Evolutionary conservation across 2,888 invertebrate genomes (phyloP).

Genomic region (Petrolisthes cinctipes): DNA sequence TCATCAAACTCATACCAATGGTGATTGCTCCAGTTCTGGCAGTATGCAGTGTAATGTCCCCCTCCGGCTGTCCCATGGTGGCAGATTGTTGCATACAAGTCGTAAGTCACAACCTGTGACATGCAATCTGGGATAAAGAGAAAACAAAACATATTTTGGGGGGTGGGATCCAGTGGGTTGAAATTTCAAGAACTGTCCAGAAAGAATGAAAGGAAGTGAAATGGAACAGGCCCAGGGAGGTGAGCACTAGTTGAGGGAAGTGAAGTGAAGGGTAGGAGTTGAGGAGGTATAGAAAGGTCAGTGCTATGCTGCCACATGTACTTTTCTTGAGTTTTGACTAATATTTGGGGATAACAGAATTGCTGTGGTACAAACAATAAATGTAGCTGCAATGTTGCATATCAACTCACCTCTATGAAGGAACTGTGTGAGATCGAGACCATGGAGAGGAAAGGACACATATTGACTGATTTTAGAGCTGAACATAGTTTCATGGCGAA

Average conservation of each 20-base stretch:
- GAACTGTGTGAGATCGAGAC: slow-evolving; percentile 92
- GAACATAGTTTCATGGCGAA: slow-evolving; percentile 95
- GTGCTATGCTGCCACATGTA: too few relatives aligned
- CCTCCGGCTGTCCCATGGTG: slow-evolving; percentile 96
- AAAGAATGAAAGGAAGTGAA: too few relatives aligned
- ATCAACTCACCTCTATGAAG: slow-evolving; percentile 75
- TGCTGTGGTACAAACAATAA: neutral
- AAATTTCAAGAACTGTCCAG: too few relatives aligned
- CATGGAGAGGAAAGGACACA: slow-evolving; percentile 92
- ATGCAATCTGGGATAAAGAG: slow-evolving; percentile 76
- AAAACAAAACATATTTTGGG: too few relatives aligned
- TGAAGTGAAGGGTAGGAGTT: too few relatives aligned
- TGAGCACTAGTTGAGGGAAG: too few relatives aligned
- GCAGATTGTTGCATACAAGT: slow-evolving; percentile 92
- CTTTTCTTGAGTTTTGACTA: slow-evolving; percentile 71
- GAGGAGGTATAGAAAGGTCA: too few relatives aligned
- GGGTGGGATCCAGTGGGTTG: too few relatives aligned
- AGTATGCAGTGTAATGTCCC: slow-evolving; percentile 96
- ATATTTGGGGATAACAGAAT: too few relatives aligned
- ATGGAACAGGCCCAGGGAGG: too few relatives aligned
- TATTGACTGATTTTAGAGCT: slow-evolving; percentile 93
- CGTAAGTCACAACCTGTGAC: slow-evolving; percentile 84
- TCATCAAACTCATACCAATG: slow-evolving; percentile 98
- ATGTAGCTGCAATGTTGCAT: neutral
- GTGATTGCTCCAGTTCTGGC: slow-evolving; percentile 79